phyloP scores from a whole-genome alignment of 2,797 vertebrate genomes.

The Prunella strophiata region DNA sequence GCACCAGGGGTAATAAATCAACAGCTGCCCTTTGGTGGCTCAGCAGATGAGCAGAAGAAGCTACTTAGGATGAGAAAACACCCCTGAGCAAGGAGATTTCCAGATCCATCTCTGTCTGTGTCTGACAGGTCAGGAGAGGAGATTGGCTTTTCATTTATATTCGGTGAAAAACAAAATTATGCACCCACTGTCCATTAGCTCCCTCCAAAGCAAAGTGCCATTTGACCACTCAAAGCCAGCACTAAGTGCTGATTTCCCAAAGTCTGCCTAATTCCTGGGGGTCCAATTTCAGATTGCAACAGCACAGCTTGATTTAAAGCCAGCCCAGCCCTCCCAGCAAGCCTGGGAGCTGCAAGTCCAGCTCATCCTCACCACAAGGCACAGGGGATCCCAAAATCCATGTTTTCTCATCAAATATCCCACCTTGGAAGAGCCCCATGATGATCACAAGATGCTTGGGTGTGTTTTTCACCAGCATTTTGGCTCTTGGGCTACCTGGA shows the following conservation, averaged over 20 bases:
- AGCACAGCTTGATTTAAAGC: not conserved
- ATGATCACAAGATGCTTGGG: not conserved
- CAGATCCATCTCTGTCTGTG: not conserved
- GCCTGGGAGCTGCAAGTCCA: not conserved
- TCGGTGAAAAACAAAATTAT: not conserved
- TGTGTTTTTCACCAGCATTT: not conserved
- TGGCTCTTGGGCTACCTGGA: not conserved
- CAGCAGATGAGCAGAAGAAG: conserved; percentile 4
- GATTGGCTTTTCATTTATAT: not conserved
- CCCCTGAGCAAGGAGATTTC: not conserved
- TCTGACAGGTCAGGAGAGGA: not conserved
- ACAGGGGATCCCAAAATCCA: not conserved
- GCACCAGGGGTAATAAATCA: conserved; percentile 41
- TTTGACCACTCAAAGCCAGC: not conserved
- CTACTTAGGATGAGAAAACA: conserved; percentile 20
- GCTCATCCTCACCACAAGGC: not conserved
- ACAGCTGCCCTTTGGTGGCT: not conserved
- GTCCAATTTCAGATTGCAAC: not conserved
- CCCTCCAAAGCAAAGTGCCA: not conserved
- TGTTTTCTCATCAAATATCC: not conserved
- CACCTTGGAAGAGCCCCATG: not conserved
- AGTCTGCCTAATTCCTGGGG: not conserved
- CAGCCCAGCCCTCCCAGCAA: not conserved
- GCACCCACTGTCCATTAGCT: not conserved
- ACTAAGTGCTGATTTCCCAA: not conserved